These are phyloP conservation scores for Salticus scenicus DNA, from an alignment of 2,888 invertebrate genomes.

Conservation along the genomic window DNA sequence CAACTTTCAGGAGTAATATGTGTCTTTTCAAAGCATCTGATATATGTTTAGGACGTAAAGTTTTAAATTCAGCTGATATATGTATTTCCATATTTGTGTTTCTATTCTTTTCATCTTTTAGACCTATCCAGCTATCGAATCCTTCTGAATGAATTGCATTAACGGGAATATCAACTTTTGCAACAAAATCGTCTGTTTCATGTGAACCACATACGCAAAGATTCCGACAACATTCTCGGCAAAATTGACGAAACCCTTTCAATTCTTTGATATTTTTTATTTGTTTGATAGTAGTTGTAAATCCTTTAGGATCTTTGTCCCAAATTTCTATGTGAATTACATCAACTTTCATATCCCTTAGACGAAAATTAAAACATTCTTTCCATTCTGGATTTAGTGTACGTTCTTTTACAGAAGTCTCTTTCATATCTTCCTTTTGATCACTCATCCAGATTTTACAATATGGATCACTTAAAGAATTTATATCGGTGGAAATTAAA, in stretches of 20 bases:
- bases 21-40: slow-evolving; percentile 45
- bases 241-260: slow-evolving; percentile 31
- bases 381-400: slow-evolving; percentile 51
- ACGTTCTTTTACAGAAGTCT: slow-evolving; percentile 20
- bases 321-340: slow-evolving; percentile 40
- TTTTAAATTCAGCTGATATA: slow-evolving; percentile 21
- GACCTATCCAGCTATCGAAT: slow-evolving; percentile 24
- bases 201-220: neutral
- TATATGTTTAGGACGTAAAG: neutral
- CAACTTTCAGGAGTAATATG: slow-evolving; percentile 29
- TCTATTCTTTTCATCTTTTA: neutral
- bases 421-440: neutral
- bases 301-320: slow-evolving; percentile 43
- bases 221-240: slow-evolving; percentile 25
- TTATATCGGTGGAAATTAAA: slow-evolving; percentile 19
- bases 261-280: slow-evolving; percentile 10
- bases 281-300: slow-evolving; percentile 2
- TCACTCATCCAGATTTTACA: slow-evolving; percentile 35
- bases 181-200: slow-evolving; percentile 41
- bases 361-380: slow-evolving; percentile 26
- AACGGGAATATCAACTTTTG: slow-evolving; percentile 22
- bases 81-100: slow-evolving; percentile 19
- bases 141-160: slow-evolving; percentile 43
- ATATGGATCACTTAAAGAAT: slow-evolving; percentile 42
- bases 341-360: slow-evolving; percentile 8